Percentiles rank a stretch among this genome's conserved stretches.
Evolutionary conservation across 2,797 vertebrate species (phyloP).

Genomic region (Euphonia xanthogaster): DNA sequence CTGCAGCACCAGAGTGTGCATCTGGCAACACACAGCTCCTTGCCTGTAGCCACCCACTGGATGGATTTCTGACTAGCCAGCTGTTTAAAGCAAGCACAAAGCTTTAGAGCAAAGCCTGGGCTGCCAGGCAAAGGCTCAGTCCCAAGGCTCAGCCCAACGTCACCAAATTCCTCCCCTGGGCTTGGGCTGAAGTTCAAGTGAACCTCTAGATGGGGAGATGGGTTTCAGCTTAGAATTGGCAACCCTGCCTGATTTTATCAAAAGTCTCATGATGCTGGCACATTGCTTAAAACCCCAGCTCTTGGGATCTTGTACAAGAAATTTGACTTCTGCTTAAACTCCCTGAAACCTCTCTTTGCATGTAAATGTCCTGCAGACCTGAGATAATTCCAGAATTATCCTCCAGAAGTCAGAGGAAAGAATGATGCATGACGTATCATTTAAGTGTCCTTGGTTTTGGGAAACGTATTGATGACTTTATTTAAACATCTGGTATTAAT

Average conservation of each 20-base stretch:
- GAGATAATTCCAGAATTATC: neutral
- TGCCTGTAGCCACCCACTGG: neutral
- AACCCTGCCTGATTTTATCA: neutral
- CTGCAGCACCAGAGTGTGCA: neutral
- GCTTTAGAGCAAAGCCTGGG: neutral
- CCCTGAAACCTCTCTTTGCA: neutral
- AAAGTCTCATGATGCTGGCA: neutral
- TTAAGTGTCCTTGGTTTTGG: neutral
- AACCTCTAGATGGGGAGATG: conserved; percentile 29
- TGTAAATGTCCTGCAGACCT: neutral
- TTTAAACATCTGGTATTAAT: conserved; percentile 36
- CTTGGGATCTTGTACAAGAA: neutral
- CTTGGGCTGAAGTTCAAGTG: conserved; percentile 44
- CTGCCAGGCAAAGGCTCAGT: conserved; percentile 35
- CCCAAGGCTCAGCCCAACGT: neutral
- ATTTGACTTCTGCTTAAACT: neutral
- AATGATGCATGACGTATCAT: neutral
- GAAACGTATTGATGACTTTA: neutral
- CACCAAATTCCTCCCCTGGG: conserved; percentile 16
- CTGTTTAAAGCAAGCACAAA: neutral
- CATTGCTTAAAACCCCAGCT: neutral
- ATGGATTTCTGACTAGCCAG: conserved; percentile 5
- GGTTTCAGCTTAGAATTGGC: conserved; percentile 32
- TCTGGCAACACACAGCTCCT: neutral
- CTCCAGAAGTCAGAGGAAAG: neutral